Conservation (phyloP, 2,888 invertebrate genomes). For the Parnassius glacialis region DNA sequence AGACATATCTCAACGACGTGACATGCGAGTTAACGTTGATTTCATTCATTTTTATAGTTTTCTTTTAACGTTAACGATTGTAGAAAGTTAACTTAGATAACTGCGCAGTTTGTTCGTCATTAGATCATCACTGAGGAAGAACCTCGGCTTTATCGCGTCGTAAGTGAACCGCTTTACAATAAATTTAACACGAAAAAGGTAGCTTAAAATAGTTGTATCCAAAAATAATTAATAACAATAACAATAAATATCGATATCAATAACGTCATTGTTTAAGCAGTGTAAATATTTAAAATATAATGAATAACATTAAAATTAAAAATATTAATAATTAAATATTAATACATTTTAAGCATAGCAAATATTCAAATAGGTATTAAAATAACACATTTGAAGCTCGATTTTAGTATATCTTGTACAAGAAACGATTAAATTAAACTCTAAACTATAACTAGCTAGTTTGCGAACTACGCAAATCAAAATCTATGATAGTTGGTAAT, state of each 20-base stretch:
- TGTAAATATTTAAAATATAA: slow-evolving; percentile 78
- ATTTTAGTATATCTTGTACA: slow-evolving; percentile 59
- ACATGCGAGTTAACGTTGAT: no score
- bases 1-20: no score
- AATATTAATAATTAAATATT: slow-evolving; percentile 49
- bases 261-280: slow-evolving; percentile 75
- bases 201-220: slow-evolving; percentile 73
- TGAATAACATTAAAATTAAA: slow-evolving; percentile 66
- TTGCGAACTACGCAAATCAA: slow-evolving; percentile 61
- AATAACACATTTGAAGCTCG: slow-evolving; percentile 78
- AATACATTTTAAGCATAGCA: slow-evolving; percentile 61
- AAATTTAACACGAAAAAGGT: slow-evolving; percentile 65
- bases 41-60: no score
- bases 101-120: slow-evolving; percentile 32
- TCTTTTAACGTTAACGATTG: no score
- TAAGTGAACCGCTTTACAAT: slow-evolving; percentile 50
- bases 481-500: slow-evolving; percentile 59
- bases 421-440: slow-evolving; percentile 43
- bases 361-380: slow-evolving; percentile 71
- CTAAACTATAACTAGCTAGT: slow-evolving; percentile 68
- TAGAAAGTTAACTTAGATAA: no score
- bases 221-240: slow-evolving; percentile 77
- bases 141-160: slow-evolving; percentile 28
- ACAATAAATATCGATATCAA: slow-evolving; percentile 72
- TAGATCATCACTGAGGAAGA: slow-evolving; percentile 31